These are phyloP conservation scores for Synergus umbraculus DNA, from an alignment of 2,888 invertebrate species.

Conservation along the genomic window DNA sequence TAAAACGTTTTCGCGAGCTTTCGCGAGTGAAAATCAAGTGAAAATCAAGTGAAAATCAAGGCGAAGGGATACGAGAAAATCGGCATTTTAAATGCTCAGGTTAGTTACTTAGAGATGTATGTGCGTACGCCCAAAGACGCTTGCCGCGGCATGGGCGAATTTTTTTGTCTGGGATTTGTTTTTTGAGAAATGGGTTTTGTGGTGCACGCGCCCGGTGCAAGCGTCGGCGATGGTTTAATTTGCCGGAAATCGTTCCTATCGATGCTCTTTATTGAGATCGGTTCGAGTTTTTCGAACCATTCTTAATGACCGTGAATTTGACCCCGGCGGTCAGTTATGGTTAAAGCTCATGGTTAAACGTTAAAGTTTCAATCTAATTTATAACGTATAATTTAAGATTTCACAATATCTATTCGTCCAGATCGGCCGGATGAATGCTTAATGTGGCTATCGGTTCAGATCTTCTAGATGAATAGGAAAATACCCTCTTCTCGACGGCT, in stretches of 20 bases:
- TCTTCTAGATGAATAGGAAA: not conserved
- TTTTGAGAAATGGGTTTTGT: not conserved
- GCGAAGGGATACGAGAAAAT: slow-evolving; percentile 41
- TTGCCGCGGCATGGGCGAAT: too few species aligned
- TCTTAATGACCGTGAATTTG: not conserved
- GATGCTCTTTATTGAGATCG: not conserved
- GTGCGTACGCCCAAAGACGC: too few species aligned
- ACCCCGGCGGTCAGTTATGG: not conserved
- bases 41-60: slow-evolving; percentile 38
- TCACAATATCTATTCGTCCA: not conserved
- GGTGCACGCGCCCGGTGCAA: slow-evolving; percentile 2
- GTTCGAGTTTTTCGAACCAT: not conserved
- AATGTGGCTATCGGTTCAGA: not conserved
- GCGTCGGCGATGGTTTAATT: not conserved
- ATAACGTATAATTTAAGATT: not conserved
- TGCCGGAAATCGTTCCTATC: not conserved
- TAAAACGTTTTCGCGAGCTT: slow-evolving; percentile 51
- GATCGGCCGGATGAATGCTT: not conserved
- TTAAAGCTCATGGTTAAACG: not conserved
- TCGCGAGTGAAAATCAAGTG: slow-evolving; percentile 47
- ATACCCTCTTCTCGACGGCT: not conserved
- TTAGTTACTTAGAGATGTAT: slow-evolving; percentile 34
- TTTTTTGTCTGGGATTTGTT: not conserved
- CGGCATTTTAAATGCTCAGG: slow-evolving; percentile 45
- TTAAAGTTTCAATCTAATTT: not conserved